A percentile compares a stretch with the other conserved stretches of the same genome.
These are phyloP conservation scores for Folsomia candida DNA, from an alignment of 2,888 invertebrate species.

Conservation along the genomic window DNA sequence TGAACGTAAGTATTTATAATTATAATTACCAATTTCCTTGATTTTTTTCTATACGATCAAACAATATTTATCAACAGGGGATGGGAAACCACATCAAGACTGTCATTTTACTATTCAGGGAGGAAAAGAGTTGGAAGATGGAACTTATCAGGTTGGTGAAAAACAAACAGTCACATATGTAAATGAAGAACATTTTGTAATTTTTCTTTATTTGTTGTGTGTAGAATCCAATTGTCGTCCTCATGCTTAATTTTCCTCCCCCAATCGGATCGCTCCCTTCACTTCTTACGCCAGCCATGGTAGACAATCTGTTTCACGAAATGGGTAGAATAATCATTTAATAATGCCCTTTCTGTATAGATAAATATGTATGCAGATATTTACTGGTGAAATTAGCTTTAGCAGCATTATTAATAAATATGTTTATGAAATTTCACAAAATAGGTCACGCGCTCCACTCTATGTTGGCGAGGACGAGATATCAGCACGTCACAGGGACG, in stretches of 20 bases:
- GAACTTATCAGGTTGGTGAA: constrained; percentile 74
- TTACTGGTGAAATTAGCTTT: no score
- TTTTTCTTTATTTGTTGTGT: constrained; percentile 34
- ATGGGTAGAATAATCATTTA: no score
- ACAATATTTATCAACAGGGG: no score
- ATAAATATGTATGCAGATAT: no score
- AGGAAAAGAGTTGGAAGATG: constrained; percentile 74
- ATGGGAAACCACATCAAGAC: constrained; percentile 92
- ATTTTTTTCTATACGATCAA: no score
- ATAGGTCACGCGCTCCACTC: constrained; percentile 99
- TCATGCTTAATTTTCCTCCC: constrained; percentile 82
- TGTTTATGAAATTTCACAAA: no score
- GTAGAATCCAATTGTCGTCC: constrained; percentile 83
- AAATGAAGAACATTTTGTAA: neutral
- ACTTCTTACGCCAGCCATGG: constrained; percentile 75
- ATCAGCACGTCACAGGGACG: constrained; percentile 97
- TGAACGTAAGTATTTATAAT: no score
- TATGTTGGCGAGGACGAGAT: constrained; percentile 90
- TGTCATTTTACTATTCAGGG: constrained; percentile 99
- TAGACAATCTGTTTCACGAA: constrained; percentile 97
- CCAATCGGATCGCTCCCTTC: constrained; percentile 66
- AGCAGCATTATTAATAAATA: no score
- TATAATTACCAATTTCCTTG: no score
- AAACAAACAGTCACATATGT: no score
- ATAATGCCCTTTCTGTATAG: no score